Evolutionary conservation across 2,888 invertebrate species (phyloP).

Genomic region (Onthophagus sagittarius): DNA sequence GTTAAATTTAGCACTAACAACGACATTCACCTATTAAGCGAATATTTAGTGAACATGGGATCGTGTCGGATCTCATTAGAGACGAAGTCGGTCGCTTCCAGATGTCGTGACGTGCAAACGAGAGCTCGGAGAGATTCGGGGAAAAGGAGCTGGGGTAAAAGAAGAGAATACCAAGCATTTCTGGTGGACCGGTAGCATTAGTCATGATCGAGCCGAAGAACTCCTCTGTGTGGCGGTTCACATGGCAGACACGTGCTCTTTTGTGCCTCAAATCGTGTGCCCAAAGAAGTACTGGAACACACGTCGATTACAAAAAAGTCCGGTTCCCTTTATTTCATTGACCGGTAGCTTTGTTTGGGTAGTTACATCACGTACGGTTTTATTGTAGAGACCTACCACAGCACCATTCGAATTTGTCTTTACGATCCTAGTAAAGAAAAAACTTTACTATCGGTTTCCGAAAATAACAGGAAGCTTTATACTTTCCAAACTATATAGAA

Average conservation of each 20-base stretch:
- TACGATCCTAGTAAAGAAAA: not conserved
- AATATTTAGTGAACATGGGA: constrained; percentile 37
- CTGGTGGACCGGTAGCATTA: constrained; percentile 25
- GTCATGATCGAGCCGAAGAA: constrained; percentile 28
- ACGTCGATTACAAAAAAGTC: constrained; percentile 26
- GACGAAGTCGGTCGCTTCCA: constrained; percentile 40
- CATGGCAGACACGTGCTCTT: constrained; percentile 31
- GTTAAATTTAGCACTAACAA: constrained; percentile 39
- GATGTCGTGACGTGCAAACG: constrained; percentile 29
- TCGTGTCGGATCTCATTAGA: constrained; percentile 37
- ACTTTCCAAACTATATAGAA: not conserved
- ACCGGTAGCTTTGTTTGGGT: constrained; percentile 29
- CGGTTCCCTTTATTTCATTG: constrained; percentile 22
- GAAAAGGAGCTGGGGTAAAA: not conserved
- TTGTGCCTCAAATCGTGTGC: constrained; percentile 20
- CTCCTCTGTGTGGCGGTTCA: constrained; percentile 28
- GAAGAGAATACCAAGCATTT: constrained; percentile 1
- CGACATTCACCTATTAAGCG: constrained; percentile 37
- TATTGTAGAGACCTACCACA: constrained; percentile 27
- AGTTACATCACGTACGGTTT: constrained; percentile 30
- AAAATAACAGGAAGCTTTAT: not conserved
- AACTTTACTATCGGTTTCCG: not conserved
- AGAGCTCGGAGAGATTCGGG: not conserved
- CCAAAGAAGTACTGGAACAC: constrained; percentile 21
- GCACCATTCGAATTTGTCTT: constrained; percentile 12